These are phyloP conservation scores for Oplegnathus fasciatus DNA, from an alignment of 2,113 vertebrate species.

Conservation along the genomic window DNA sequence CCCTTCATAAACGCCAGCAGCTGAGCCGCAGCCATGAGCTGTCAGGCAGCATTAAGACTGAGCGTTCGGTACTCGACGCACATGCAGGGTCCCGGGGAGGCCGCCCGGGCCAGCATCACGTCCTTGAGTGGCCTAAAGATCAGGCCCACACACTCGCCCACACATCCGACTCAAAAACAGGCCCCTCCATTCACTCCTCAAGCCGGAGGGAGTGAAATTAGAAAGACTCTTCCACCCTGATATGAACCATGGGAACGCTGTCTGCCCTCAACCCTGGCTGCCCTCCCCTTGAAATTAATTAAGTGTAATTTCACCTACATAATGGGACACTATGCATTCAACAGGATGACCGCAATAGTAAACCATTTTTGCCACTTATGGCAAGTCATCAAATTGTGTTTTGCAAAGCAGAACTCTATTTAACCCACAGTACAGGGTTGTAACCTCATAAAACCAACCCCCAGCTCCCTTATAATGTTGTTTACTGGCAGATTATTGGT, in stretches of 20 bases:
- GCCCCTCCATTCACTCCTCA: conserved; percentile 31
- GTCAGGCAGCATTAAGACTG: conserved; percentile 72
- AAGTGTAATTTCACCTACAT: conserved; percentile 64
- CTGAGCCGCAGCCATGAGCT: conserved; percentile 72
- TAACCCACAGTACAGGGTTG: conserved; percentile 26
- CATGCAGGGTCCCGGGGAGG: conserved; percentile 44
- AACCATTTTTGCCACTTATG: conserved; percentile 40
- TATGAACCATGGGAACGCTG: conserved; percentile 63
- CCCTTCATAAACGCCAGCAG: conserved; percentile 61
- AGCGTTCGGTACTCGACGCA: conserved; percentile 34
- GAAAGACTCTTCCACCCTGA: conserved; percentile 33
- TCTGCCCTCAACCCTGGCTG: conserved; percentile 45
- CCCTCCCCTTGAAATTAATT: conserved; percentile 70
- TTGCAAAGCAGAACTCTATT: conserved; percentile 42
- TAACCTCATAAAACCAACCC: conserved; percentile 41
- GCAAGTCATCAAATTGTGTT: conserved; percentile 45
- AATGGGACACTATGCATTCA: conserved; percentile 43
- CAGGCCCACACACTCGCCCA: conserved; percentile 50
- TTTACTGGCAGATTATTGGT: conserved; percentile 40
- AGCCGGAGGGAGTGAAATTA: conserved; percentile 51
- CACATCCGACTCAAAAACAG: conserved; percentile 56
- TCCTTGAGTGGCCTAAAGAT: conserved; percentile 44
- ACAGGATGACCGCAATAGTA: conserved; percentile 30
- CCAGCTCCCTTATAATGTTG: conserved; percentile 36
- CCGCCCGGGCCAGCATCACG: conserved; percentile 12